phyloP scores from a whole-genome alignment of 2,888 invertebrate species.

The Ochropleura leucogaster region DNA sequence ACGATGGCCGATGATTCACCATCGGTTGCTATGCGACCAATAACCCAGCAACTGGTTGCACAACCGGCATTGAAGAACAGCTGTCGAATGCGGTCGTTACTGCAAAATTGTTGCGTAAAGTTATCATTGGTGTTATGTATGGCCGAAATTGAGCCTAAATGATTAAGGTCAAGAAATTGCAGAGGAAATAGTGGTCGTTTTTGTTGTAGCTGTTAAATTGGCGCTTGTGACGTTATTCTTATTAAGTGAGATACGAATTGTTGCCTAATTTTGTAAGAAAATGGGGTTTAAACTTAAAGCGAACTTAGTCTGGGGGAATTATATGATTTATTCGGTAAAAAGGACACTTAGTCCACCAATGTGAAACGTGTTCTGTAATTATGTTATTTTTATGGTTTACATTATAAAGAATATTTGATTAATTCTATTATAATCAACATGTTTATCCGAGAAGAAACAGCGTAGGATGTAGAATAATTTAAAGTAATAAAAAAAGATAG shows the following conservation, averaged over 20 bases:
- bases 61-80: slow-evolving; percentile 59
- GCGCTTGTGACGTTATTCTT: neutral
- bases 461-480: too few species aligned
- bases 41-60: slow-evolving; percentile 42
- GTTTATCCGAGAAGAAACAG: too few species aligned
- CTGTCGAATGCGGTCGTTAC: slow-evolving; percentile 50
- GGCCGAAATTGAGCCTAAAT: slow-evolving; percentile 4
- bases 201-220: neutral
- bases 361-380: too few species aligned
- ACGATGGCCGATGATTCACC: slow-evolving; percentile 16
- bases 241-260: neutral
- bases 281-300: neutral
- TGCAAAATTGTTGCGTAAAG: slow-evolving; percentile 58
- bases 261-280: neutral
- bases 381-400: too few species aligned
- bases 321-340: neutral
- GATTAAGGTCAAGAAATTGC: neutral
- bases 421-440: too few species aligned
- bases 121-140: slow-evolving; percentile 23
- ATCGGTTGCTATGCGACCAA: slow-evolving; percentile 58
- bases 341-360: neutral
- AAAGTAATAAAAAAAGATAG: too few species aligned
- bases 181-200: neutral
- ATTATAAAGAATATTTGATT: too few species aligned
- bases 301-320: neutral